Conservation (phyloP, 2,797 vertebrate genomes). For the Florisuga fusca region DNA sequence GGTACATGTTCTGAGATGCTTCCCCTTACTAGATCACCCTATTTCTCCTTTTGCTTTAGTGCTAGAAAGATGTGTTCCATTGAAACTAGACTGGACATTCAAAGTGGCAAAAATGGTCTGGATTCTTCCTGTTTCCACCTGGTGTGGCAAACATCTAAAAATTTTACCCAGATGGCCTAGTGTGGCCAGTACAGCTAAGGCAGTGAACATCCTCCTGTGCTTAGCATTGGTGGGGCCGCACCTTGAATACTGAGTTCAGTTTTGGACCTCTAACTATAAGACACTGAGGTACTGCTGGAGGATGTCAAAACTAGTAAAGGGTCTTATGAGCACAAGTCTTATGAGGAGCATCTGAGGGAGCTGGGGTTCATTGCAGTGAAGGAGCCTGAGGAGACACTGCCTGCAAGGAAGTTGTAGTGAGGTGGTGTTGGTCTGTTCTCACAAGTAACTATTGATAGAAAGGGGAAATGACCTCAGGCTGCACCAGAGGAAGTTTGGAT, state of each 20-base stretch:
- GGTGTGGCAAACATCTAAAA: background rate
- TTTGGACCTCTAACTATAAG: too few species aligned
- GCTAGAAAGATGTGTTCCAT: background rate
- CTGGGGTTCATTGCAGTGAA: too few species aligned
- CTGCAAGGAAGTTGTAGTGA: too few species aligned
- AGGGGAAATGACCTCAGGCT: background rate
- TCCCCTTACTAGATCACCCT: background rate
- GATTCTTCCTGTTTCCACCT: background rate
- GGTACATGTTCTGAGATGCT: background rate
- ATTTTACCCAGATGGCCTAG: background rate
- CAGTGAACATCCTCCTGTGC: background rate
- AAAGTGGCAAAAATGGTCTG: background rate
- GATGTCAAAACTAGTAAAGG: too few species aligned
- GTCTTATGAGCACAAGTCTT: too few species aligned
- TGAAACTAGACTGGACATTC: background rate
- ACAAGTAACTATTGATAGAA: background rate
- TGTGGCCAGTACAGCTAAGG: background rate
- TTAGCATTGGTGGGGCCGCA: too few species aligned
- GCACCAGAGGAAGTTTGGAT: background rate
- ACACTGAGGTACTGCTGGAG: too few species aligned
- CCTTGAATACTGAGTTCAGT: too few species aligned
- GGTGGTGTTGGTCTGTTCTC: too few species aligned
- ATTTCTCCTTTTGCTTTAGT: background rate
- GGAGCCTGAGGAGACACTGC: too few species aligned
- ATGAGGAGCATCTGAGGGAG: too few species aligned